Conservation (phyloP, 2,113 vertebrate genomes). For the Dolichallabes microphthalmus region DNA sequence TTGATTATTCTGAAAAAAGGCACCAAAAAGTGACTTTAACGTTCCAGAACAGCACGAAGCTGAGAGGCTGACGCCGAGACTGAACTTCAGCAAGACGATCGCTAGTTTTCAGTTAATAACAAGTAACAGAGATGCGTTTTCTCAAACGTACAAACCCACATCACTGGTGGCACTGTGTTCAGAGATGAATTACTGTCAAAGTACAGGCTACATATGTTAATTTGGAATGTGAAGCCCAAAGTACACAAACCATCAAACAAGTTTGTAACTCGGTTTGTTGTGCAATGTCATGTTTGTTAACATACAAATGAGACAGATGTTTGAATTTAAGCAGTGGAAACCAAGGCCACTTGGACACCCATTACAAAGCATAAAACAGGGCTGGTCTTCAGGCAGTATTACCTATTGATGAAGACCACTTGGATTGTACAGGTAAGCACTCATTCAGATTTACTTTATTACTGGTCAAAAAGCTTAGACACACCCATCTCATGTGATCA, state of each 20-base stretch:
- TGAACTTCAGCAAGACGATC: constrained; percentile 3
- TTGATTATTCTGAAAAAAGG: constrained; percentile 71
- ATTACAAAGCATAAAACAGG: not conserved
- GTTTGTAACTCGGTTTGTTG: constrained; percentile 22
- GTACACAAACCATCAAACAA: not conserved
- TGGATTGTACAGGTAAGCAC: not conserved
- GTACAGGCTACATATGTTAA: not conserved
- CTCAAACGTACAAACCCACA: not conserved
- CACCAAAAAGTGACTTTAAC: constrained; percentile 60
- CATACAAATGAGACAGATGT: constrained; percentile 2
- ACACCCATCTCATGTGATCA: not conserved
- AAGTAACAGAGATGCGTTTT: not conserved
- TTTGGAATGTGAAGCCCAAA: constrained; percentile 2
- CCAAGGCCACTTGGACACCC: not conserved
- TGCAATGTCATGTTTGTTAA: not conserved
- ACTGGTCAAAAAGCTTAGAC: constrained; percentile 1
- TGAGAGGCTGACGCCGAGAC: not conserved
- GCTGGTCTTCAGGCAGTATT: constrained; percentile 7
- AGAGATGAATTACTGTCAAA: not conserved
- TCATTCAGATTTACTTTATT: not conserved
- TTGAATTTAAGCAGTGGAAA: not conserved
- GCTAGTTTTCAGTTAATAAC: constrained; percentile 32
- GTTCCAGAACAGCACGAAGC: constrained; percentile 25
- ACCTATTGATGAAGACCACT: not conserved
- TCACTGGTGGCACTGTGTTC: not conserved